A percentile compares a stretch with the other conserved stretches of the same genome.
phyloP scores from a whole-genome alignment of 1,140 invertebrate genomes.

The Dufourea novaeangliae region DNA sequence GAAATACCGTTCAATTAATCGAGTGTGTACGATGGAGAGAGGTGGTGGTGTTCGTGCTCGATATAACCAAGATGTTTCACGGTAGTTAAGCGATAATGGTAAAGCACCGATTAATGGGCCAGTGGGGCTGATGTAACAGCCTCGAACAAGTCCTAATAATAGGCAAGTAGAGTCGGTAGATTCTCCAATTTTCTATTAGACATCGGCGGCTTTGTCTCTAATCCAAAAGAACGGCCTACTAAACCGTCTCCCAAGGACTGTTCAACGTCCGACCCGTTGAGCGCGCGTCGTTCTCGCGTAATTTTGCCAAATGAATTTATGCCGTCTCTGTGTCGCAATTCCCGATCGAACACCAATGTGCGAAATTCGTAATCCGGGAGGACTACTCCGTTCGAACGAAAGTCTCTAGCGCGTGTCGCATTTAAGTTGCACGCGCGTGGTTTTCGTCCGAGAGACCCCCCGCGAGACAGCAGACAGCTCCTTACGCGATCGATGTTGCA shows the following conservation, averaged over 20 bases:
- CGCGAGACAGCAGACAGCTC: background rate
- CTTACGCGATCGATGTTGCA: background rate
- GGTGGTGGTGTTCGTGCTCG: too few species aligned
- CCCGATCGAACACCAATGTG: conserved; percentile 4
- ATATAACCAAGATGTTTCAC: background rate
- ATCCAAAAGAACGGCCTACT: conserved; percentile 47
- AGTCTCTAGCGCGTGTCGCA: too few species aligned
- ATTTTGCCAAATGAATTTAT: conserved; percentile 48
- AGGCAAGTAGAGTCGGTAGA: conserved; percentile 30
- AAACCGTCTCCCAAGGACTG: conserved; percentile 38
- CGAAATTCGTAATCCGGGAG: background rate
- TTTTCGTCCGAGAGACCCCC: too few species aligned
- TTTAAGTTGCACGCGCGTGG: too few species aligned
- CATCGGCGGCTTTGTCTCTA: conserved; percentile 41
- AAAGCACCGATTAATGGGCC: conserved; percentile 12
- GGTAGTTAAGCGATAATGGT: background rate
- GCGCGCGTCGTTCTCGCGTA: background rate
- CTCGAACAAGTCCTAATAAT: conserved; percentile 27
- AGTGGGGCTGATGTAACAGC: conserved; percentile 2
- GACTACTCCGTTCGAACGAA: too few species aligned
- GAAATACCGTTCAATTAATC: too few species aligned
- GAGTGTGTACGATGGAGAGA: too few species aligned
- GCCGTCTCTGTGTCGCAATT: conserved; percentile 34
- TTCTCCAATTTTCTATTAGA: conserved; percentile 25
- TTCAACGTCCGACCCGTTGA: background rate